These are phyloP conservation scores for Tetrax tetrax DNA, from an alignment of 2,113 vertebrate genomes.

Conservation along the genomic window DNA sequence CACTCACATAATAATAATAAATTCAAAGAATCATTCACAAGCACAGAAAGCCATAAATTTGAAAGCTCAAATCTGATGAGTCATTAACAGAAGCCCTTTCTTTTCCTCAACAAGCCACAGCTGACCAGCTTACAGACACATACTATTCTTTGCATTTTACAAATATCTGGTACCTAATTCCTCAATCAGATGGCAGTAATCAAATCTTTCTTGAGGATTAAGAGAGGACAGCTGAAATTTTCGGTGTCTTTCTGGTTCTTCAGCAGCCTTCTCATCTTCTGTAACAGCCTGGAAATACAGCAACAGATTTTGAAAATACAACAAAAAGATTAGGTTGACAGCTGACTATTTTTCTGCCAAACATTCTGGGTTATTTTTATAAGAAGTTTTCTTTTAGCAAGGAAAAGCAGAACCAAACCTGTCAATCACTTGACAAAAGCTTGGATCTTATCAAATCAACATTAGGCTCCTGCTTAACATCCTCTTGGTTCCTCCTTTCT, in stretches of 20 bases:
- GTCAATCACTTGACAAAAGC: background rate
- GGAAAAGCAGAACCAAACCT: constrained; percentile 31
- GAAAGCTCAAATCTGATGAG: background rate
- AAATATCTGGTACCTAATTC: constrained; percentile 84
- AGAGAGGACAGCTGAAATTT: constrained; percentile 95
- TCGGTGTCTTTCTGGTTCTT: constrained; percentile 72
- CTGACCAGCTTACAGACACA: background rate
- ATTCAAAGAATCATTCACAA: background rate
- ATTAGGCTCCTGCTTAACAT: background rate
- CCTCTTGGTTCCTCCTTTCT: background rate
- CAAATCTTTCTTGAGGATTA: constrained; percentile 93
- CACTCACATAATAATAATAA: accelerated
- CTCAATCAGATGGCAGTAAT: constrained; percentile 96
- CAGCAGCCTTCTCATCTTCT: constrained; percentile 52
- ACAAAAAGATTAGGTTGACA: background rate
- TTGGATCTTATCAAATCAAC: background rate
- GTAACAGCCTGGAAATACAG: constrained; percentile 63
- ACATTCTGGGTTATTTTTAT: constrained; percentile 3
- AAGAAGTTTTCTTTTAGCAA: background rate
- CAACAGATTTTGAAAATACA: constrained; percentile 9
- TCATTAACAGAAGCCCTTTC: constrained; percentile 7
- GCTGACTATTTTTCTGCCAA: background rate
- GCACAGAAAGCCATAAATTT: background rate
- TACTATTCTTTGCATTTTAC: background rate
- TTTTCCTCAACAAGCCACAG: background rate